A percentile compares a stretch with the other conserved stretches of the same genome.
These are phyloP conservation scores for Drosophila grimshawi DNA, from an alignment of 1,140 invertebrate genomes.

Conservation along the genomic window DNA sequence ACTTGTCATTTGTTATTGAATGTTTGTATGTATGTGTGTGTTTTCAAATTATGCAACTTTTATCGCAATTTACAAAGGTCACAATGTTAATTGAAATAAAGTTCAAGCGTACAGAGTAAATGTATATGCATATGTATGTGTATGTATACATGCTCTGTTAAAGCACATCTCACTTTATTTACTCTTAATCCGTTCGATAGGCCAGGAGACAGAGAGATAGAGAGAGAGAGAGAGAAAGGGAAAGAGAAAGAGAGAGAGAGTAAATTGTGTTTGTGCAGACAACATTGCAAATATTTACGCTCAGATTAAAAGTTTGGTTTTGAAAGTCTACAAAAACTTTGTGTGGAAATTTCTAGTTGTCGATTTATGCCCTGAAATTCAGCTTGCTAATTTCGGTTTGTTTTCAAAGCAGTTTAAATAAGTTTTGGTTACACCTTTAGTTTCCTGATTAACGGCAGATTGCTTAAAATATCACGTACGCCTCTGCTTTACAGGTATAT, in stretches of 20 bases:
- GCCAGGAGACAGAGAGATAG: neutral
- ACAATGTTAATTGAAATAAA: constrained; percentile 62
- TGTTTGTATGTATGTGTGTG: constrained; percentile 5
- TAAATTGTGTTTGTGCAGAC: constrained; percentile 37
- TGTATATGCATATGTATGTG: neutral
- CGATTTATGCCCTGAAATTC: no score
- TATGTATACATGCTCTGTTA: neutral
- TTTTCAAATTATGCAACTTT: constrained; percentile 39
- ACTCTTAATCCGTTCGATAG: constrained; percentile 16
- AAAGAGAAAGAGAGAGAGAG: neutral
- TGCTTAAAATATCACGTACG: constrained; percentile 9
- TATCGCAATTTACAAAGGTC: constrained; percentile 70
- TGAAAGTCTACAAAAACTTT: neutral
- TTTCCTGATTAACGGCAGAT: constrained; percentile 3
- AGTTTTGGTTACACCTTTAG: neutral
- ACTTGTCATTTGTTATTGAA: constrained; percentile 4
- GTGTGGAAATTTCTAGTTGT: neutral
- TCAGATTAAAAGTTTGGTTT: neutral
- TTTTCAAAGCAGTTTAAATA: neutral
- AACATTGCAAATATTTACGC: constrained; percentile 40
- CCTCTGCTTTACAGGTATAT: neutral
- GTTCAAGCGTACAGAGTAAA: constrained; percentile 40
- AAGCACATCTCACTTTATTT: constrained; percentile 10
- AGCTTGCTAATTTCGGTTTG: neutral
- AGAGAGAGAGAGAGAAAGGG: no score